Conservation (phyloP, 2,113 vertebrate species). For the Microcebus lehilahytsara region DNA sequence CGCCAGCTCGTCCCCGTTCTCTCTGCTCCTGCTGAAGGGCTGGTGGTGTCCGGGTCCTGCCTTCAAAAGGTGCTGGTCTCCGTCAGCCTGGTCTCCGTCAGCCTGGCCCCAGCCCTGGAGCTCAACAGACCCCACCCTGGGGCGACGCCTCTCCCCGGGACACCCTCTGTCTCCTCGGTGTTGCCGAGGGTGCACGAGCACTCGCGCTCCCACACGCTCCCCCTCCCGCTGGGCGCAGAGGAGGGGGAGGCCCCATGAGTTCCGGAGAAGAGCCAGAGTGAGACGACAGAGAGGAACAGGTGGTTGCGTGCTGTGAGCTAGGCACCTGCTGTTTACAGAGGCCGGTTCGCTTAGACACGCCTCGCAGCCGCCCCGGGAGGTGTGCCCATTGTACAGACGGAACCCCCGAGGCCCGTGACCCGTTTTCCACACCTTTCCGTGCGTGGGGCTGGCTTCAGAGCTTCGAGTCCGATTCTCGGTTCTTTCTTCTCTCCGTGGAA, state of each 20-base stretch:
- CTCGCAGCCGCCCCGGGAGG: not conserved
- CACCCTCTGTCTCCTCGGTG: not conserved
- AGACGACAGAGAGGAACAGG: not conserved
- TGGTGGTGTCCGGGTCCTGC: fast-evolving
- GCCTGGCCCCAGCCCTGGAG: not conserved
- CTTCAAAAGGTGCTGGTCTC: not conserved
- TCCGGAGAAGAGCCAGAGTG: not conserved
- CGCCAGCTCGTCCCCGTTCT: fast-evolving
- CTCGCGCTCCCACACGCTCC: not conserved
- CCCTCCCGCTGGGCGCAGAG: not conserved
- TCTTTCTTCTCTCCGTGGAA: not conserved
- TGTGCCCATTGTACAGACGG: not conserved
- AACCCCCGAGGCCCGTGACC: not conserved
- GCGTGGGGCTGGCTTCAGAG: not conserved
- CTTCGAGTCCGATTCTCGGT: not conserved
- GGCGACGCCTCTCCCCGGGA: not conserved
- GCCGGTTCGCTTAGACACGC: not conserved
- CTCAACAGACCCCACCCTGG: not conserved
- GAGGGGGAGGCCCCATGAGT: not conserved
- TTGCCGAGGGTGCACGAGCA: fast-evolving
- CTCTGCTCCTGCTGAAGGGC: not conserved
- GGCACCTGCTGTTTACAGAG: too few species aligned
- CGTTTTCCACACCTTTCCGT: fast-evolving
- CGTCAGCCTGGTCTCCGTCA: not conserved
- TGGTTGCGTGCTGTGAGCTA: fast-evolving